These are phyloP conservation scores for Apamea crenata DNA, from an alignment of 2,888 invertebrate genomes.

Conservation along the genomic window DNA sequence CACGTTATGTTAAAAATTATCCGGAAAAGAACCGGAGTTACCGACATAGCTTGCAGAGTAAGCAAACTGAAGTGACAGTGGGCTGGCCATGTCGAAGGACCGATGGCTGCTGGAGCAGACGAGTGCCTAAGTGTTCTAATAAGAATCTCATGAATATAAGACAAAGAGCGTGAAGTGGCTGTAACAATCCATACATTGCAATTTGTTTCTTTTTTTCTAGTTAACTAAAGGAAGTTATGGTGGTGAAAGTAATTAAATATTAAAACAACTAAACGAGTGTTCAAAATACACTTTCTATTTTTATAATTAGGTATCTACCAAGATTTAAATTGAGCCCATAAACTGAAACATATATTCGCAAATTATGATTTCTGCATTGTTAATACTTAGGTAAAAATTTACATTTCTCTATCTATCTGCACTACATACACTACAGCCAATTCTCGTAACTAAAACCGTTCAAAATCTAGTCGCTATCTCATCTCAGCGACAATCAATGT, in stretches of 20 bases:
- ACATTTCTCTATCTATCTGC: too few relatives aligned
- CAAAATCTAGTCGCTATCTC: background rate
- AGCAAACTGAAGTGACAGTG: too few relatives aligned
- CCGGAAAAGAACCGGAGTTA: too few relatives aligned
- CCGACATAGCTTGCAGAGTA: too few relatives aligned
- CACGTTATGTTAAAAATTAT: background rate
- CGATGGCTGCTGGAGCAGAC: too few relatives aligned
- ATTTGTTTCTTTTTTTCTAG: background rate
- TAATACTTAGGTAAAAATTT: background rate
- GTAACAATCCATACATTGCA: background rate
- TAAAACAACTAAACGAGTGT: background rate
- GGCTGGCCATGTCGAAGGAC: too few relatives aligned
- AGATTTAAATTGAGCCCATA: background rate
- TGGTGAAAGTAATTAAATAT: background rate
- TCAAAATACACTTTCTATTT: background rate
- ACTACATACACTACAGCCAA: too few relatives aligned
- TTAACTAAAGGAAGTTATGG: background rate
- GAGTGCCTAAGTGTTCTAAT: too few relatives aligned
- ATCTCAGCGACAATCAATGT: background rate
- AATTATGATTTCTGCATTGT: background rate
- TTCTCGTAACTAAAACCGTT: background rate
- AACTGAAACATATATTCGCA: background rate
- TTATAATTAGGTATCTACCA: background rate
- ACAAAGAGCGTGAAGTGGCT: background rate
- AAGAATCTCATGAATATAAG: background rate